Percentiles rank a stretch among this genome's conserved stretches.
Evolutionary conservation across 2,888 invertebrate genomes (phyloP).

Genomic region (Oligia fasciuncula): DNA sequence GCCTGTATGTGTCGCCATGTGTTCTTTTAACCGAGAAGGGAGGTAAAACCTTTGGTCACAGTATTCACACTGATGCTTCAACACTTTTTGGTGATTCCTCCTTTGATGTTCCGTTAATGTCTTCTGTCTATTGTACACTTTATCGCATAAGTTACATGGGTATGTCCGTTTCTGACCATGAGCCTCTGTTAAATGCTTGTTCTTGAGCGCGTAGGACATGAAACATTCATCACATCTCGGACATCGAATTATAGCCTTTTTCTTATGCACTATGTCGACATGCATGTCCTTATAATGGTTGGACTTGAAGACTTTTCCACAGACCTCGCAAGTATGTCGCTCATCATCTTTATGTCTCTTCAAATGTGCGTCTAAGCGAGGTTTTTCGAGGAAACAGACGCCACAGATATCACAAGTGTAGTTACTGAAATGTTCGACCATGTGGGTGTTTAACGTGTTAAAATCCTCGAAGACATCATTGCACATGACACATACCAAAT

Average conservation of each 20-base stretch:
- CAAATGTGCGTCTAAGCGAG: constrained; percentile 86
- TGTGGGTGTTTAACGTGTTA: constrained; percentile 84
- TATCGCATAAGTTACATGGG: constrained; percentile 86
- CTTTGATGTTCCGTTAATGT: constrained; percentile 85
- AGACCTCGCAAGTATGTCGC: constrained; percentile 87
- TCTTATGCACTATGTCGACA: constrained; percentile 85
- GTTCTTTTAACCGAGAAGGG: constrained; percentile 85
- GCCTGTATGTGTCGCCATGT: constrained; percentile 89
- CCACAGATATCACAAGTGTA: constrained; percentile 86
- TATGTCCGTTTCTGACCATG: constrained; percentile 85
- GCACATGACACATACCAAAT: constrained; percentile 85
- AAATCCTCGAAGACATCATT: constrained; percentile 85
- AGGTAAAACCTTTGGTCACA: constrained; percentile 89
- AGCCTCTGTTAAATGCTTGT: constrained; percentile 84
- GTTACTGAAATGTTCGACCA: constrained; percentile 87
- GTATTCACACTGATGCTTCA: constrained; percentile 89
- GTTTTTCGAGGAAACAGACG: constrained; percentile 86
- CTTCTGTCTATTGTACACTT: constrained; percentile 86
- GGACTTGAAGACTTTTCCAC: constrained; percentile 86
- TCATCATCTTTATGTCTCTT: constrained; percentile 88
- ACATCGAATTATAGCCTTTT: constrained; percentile 85
- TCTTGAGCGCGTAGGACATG: constrained; percentile 85
- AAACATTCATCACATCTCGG: constrained; percentile 86
- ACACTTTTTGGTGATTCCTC: constrained; percentile 84
- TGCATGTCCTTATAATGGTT: constrained; percentile 88